phyloP scores from a whole-genome alignment of 2,888 invertebrate species.

The Ophonus ardosiacus region DNA sequence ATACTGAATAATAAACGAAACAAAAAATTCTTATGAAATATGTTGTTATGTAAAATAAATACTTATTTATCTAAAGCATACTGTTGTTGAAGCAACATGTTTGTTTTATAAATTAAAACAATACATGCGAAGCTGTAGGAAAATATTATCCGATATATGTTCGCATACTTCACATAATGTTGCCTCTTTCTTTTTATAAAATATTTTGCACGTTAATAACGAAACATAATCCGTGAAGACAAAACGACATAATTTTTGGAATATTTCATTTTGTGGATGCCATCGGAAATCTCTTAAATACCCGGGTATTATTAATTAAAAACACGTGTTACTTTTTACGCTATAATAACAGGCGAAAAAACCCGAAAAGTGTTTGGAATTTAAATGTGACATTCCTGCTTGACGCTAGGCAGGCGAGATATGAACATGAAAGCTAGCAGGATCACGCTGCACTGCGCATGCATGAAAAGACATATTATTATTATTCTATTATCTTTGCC shows the following conservation, averaged over 20 bases:
- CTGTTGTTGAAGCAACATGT: not conserved
- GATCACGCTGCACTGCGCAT: not conserved
- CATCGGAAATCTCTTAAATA: constrained; percentile 59
- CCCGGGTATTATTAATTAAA: constrained; percentile 54
- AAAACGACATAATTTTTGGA: constrained; percentile 43
- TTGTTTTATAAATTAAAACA: not conserved
- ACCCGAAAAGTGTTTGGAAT: constrained; percentile 59
- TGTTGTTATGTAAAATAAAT: constrained; percentile 9
- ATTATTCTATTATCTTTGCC: not conserved
- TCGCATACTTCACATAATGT: not conserved
- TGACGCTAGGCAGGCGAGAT: not conserved
- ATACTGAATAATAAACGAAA: not conserved
- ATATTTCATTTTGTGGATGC: constrained; percentile 53
- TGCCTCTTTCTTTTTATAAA: constrained; percentile 21
- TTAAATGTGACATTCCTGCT: constrained; percentile 55
- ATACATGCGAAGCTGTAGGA: not conserved
- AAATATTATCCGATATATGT: not conserved
- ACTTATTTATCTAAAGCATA: not conserved
- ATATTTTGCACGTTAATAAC: constrained; percentile 21
- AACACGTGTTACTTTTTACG: constrained; percentile 60
- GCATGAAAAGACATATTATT: not conserved
- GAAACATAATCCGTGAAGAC: constrained; percentile 22
- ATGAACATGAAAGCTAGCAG: not conserved
- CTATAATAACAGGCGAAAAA: constrained; percentile 58
- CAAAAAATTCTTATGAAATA: constrained; percentile 1